Percentiles rank a stretch among this genome's conserved stretches.
Evolutionary conservation across 2,113 vertebrate species (phyloP).

Genomic region (Mobula birostris): DNA sequence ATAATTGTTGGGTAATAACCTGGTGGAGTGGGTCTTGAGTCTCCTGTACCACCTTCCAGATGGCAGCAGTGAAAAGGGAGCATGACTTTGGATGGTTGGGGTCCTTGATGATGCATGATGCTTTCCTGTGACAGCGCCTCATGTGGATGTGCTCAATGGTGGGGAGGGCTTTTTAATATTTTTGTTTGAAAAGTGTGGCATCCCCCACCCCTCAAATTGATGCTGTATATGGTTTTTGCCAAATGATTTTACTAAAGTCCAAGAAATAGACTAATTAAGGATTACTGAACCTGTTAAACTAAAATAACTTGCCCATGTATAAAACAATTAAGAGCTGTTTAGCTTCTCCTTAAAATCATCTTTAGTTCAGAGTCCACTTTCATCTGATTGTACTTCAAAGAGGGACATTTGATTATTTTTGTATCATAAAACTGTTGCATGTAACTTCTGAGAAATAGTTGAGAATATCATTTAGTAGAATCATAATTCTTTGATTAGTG

Average conservation of each 20-base stretch:
- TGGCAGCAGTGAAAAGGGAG: too few relatives aligned
- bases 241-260: background rate
- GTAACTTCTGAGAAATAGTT: background rate
- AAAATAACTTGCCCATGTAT: background rate
- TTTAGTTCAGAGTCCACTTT: background rate
- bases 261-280: background rate
- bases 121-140: too few relatives aligned
- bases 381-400: background rate
- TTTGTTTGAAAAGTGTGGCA: background rate
- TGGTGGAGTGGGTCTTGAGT: too few relatives aligned
- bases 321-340: background rate
- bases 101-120: too few relatives aligned
- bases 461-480: background rate
- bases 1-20: too few relatives aligned
- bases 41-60: too few relatives aligned
- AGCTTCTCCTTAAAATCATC: background rate
- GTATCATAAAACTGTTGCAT: background rate
- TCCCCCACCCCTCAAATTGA: background rate
- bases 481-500: background rate
- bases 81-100: too few relatives aligned
- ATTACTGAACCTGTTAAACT: background rate
- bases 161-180: background rate
- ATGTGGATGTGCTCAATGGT: too few relatives aligned
- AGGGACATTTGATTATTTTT: background rate
- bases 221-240: background rate